Base-by-base conservation (phyloP, 2,888 invertebrate species). In the Hemithea aestivaria region DNA sequence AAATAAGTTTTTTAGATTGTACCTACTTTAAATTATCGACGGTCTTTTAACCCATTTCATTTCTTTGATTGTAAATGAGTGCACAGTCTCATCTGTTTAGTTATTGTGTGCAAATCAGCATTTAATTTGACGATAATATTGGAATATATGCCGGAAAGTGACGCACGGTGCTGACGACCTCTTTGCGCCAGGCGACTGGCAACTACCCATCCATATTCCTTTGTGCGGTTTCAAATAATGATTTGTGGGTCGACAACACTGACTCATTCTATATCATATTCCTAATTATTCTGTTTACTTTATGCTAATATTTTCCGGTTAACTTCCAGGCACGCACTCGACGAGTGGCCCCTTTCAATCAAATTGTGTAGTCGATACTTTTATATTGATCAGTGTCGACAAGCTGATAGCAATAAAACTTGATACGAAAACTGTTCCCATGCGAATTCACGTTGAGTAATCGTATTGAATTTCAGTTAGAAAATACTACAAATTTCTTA, bases 121-220 rank as follows among this genome's bases (percentile, higher is more conserved):
- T 56, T 61, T 59, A 61, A 57, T 60, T 62, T 59, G 48, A 51
- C 38, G 57, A 58, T 56, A 62, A 66, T 64, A 58, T 37, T 59
- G 55, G 61, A 61, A 51, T 65, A 59, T 59, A 56, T 61, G 44
- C 64, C 69, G 73, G 74, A 71, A 69, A 66, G 52, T 84, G 83
- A 84, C 75, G 71, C 80, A 80, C 59, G 58, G 60, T 71, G 74
- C 54, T 71, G 69, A 56, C 65, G 84, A 82, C 78, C 83, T 67
- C 73, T n/a, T n/a, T 59, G 64, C 38, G 26, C 36, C 33, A 37
- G 62, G 59, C 62, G 58, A 46, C 63, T 64, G 61, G 60, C 66
- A 61, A 56, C 62, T 64, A 60, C 64, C 61, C 69, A 66, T 62
- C 16, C 16, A 56, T 67, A 66, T 51, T 65, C 80, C 41, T 83